phyloP scores from a whole-genome alignment of 2,888 invertebrate genomes.

The Parasteatoda lunata region DNA sequence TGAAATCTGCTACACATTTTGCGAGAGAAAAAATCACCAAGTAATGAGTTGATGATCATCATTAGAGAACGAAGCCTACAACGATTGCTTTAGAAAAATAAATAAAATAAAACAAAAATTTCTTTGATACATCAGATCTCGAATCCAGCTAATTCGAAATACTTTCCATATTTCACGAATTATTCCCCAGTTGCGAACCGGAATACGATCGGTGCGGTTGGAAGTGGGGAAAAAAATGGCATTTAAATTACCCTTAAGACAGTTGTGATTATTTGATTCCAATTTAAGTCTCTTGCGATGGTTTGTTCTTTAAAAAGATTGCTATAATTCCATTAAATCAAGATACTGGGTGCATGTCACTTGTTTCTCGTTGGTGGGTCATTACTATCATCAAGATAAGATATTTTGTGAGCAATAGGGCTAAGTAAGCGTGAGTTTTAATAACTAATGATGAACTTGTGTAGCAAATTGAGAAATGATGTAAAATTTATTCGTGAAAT shows the following conservation, averaged over 20 bases:
- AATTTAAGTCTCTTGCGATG: too few species aligned
- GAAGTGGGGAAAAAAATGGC: not conserved
- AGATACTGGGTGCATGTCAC: too few species aligned
- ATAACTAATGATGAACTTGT: too few species aligned
- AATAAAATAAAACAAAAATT: not conserved
- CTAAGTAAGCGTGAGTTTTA: too few species aligned
- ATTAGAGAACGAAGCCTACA: not conserved
- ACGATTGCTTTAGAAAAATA: not conserved
- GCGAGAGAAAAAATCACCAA: not conserved
- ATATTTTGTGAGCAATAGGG: too few species aligned
- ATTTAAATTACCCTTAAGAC: not conserved
- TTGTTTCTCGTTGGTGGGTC: too few species aligned
- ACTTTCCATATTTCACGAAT: slow-evolving; percentile 2
- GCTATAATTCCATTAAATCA: too few species aligned
- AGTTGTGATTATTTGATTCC: too few species aligned
- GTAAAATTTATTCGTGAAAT: too few species aligned
- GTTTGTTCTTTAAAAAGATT: too few species aligned
- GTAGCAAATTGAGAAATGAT: too few species aligned
- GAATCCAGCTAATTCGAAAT: not conserved
- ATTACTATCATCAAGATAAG: too few species aligned
- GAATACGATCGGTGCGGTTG: not conserved
- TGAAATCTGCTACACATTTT: slow-evolving; percentile 3
- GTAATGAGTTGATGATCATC: not conserved
- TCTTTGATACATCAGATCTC: not conserved
- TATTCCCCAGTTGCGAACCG: not conserved